Evolutionary conservation across 1,140 invertebrate species (phyloP), one percentile per base, ranked within the genome.

Genomic region (Cotesia chilonis): DNA sequence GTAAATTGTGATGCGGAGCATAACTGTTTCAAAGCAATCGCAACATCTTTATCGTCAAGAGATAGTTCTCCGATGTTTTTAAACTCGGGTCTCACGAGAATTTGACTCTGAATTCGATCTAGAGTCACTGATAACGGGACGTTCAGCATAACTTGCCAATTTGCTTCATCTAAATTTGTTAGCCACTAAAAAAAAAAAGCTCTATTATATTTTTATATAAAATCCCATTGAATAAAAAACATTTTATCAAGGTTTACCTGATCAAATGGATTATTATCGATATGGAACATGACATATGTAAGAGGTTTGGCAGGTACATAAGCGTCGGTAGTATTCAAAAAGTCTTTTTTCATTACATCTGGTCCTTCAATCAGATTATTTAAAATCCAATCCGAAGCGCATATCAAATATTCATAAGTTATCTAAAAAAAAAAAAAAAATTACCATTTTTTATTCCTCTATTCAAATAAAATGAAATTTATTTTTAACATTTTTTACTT

Each of bases 241-340:
- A 47, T 72, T 14, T 35, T 54, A 36, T 61, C 3, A n/a, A 63
- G 14, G 12, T 38, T 76, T 82, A 93, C 91, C 85, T 93, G 90
- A 86, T 94, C 92, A 75, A 94, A 94, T 3, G 89, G 89, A 14
- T 84, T 83, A 67, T 90, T 87, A 7, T 91, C 92, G 57, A 94
- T 93, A 75, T 92, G 92, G 79, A 94, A 94, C 92, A 94, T 94
- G 17, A 90, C 90, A 77, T 92, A 90, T 2, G 93, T 82, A 2
- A 94, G 83, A 0, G 89, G 87, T 20, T 90, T 89, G n/a, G 83
- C 83, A 70, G 88, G 84, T 57, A 88, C 78, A 1, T 88, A 86
- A 47, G 89, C 77, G 17, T 87, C 81, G 4, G 86, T 84, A 1
- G 88, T 86, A 66, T 81, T 72, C 10, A 77, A 71, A n/a, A 78